phyloP scores from a whole-genome alignment of 2,888 invertebrate genomes.

The Nephrotoma flavescens region DNA sequence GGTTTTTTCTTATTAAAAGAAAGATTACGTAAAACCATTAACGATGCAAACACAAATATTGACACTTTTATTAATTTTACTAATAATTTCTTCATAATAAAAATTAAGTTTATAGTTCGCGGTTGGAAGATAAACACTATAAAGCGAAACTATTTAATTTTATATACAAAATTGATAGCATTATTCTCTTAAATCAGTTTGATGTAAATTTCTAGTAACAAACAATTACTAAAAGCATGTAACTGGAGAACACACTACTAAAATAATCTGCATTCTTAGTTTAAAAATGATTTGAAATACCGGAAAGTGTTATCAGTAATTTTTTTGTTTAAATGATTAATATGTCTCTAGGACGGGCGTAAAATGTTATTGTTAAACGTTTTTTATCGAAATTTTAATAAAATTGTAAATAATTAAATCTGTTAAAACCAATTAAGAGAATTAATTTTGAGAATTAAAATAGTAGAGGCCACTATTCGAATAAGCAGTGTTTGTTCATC shows the following conservation, averaged over 20 bases:
- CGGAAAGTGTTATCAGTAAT: neutral
- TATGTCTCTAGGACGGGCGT: too few species aligned
- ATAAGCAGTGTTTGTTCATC: too few species aligned
- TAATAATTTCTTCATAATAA: neutral
- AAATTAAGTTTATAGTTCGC: neutral
- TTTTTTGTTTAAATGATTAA: neutral
- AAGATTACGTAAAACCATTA: neutral
- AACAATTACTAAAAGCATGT: neutral
- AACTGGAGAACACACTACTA: neutral
- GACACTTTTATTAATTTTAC: neutral
- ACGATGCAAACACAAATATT: neutral
- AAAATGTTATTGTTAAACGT: neutral
- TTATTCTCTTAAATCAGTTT: neutral
- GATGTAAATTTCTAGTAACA: neutral
- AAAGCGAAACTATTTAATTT: neutral
- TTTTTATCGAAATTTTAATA: neutral
- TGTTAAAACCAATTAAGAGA: neutral
- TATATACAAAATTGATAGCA: neutral
- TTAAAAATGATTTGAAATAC: neutral
- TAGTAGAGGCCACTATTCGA: too few species aligned
- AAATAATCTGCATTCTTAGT: neutral
- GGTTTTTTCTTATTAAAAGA: neutral
- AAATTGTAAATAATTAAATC: neutral
- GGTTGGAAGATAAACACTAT: neutral
- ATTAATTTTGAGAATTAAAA: too few species aligned